These are phyloP conservation scores for Drosophila tanythrix DNA, from an alignment of 2,888 invertebrate species.

Conservation along the genomic window DNA sequence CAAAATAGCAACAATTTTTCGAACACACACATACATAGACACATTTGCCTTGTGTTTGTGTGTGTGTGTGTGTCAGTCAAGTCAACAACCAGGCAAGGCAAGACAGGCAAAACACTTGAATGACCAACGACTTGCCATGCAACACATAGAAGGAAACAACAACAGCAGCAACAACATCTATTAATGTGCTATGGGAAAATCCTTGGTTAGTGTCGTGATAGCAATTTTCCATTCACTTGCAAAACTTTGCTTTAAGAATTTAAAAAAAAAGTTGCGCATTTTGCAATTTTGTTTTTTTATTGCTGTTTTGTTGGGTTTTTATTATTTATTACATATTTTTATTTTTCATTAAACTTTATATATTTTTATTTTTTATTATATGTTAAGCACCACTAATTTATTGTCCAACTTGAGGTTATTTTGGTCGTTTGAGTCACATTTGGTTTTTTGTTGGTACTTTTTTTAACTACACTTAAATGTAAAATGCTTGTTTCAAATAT, in stretches of 20 bases:
- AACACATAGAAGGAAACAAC: conserved; percentile 59
- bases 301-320: not conserved
- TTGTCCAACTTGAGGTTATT: not conserved
- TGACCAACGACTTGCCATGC: conserved; percentile 67
- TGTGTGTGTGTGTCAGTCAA: conserved; percentile 43
- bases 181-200: conserved; percentile 66
- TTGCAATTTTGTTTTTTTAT: not conserved
- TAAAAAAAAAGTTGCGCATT: not conserved
- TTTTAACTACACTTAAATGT: conserved; percentile 25
- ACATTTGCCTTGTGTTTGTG: conserved; percentile 56
- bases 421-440: conserved; percentile 14
- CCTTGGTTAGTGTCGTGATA: conserved; percentile 82
- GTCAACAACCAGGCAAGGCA: conserved; percentile 68
- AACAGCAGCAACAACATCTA: conserved; percentile 33
- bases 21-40: conserved; percentile 27
- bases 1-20: conserved; percentile 74
- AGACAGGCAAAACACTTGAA: conserved; percentile 56
- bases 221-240: conserved; percentile 46
- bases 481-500: conserved; percentile 26
- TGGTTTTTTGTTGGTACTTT: not conserved
- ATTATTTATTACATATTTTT: not conserved
- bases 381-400: conserved; percentile 1
- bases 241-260: conserved; percentile 32
- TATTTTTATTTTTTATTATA: not conserved
- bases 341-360: not conserved